Conservation (phyloP, 1,140 invertebrate species). For the Procambarus clarkii region DNA sequence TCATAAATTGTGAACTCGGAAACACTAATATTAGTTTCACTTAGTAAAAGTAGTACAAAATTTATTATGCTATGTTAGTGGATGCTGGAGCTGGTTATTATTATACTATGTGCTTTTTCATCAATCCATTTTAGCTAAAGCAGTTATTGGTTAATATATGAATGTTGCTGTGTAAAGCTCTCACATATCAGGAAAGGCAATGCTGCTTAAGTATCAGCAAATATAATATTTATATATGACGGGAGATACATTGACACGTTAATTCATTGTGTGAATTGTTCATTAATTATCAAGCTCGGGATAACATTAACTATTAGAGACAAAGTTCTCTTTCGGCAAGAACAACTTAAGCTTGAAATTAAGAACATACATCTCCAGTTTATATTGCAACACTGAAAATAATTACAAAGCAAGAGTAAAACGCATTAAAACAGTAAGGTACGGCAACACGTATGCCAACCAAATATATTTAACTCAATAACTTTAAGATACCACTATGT, state of each 20-base stretch:
- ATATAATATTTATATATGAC: constrained; percentile 3
- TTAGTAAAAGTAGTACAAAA: not conserved
- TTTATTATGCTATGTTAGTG: constrained; percentile 26
- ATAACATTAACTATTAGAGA: not conserved
- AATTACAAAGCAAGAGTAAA: too few relatives aligned
- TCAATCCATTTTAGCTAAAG: constrained; percentile 14
- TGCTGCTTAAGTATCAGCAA: not conserved
- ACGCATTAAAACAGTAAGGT: too few relatives aligned
- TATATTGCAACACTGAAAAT: not conserved
- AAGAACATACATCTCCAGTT: not conserved
- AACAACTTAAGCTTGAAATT: not conserved
- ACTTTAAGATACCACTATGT: not conserved
- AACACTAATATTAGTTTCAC: too few relatives aligned
- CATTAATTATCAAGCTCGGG: too few relatives aligned
- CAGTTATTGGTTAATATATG: constrained; percentile 22
- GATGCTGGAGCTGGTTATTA: constrained; percentile 11
- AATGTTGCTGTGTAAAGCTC: constrained; percentile 23
- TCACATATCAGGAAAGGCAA: not conserved
- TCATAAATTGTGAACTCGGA: too few relatives aligned
- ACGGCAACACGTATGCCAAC: too few relatives aligned
- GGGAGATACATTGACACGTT: too few relatives aligned
- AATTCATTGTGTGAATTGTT: too few relatives aligned
- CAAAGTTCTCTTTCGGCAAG: not conserved
- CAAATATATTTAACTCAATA: not conserved
- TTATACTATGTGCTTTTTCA: constrained; percentile 17